Evolutionary conservation across 2,888 invertebrate species (phyloP), one percentile per base, ranked within the genome.

Genomic region (Drosophila nr. perissopoda): DNA sequence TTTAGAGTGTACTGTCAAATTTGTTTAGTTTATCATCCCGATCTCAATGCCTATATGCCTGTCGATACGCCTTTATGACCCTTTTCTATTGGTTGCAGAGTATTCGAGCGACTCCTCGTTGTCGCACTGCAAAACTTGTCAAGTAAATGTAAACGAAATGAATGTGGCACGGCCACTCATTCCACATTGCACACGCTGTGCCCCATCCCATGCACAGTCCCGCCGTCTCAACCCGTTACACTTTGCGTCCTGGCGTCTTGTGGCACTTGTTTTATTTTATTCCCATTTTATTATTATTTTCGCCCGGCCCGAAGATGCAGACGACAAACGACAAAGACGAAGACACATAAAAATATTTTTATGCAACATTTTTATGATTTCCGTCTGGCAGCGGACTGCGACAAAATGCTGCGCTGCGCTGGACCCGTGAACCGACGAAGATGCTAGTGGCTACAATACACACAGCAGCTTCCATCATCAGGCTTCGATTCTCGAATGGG

Each of bases 281-380:
- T 76, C 69, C 71, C 85, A 83, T 85, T 85, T 85, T 85, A 87
- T 85, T 85, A 85, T 85, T 87, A 85, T 85, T 84, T 84, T 80
- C 71, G 70, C 74, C 63, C 67, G 64, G 62, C 76, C 69, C 52
- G 54, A 67, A 36, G 66, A 60, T 65, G 68, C 64, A 78, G 69
- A 69, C 45, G 25, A 34, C 27, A 56, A 64, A 54, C 60, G 64
- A 61, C 73, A 70, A 31, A 51, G 59, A 18, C 61, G 38, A 45
- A 58, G 59, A n/a, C 56, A 76, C 87, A 82, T 82, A 87, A 81
- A 86, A 85, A 87, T 85, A 83, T 87, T 81, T 86, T 81, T 87
- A 82, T 87, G 88, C 86, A 85, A 88, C 88, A 83, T 83, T 88
- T 87, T 87, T 87, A 87, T 80, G 86, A 88, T 88, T 88, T 87